phyloP scores from a whole-genome alignment of 1,140 invertebrate genomes.

The Plectrocnemia conspersa region DNA sequence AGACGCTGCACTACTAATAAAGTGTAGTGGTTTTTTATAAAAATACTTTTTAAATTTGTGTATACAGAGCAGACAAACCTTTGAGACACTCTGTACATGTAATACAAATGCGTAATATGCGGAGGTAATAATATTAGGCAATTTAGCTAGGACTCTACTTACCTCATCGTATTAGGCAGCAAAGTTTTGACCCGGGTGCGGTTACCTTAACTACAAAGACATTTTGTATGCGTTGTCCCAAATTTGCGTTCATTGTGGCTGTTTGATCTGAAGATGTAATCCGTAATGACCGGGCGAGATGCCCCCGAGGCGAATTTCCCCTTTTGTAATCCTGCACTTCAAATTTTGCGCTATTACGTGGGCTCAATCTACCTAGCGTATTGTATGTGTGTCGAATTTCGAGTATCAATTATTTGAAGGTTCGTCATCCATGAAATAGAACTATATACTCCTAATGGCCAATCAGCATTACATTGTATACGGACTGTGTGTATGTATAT shows the following conservation, averaged over 20 bases:
- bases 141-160: conserved; percentile 19
- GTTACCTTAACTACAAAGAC: conserved; percentile 28
- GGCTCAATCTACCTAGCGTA: not conserved
- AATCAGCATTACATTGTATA: conserved; percentile 32
- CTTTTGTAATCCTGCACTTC: conserved; percentile 29
- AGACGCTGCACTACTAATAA: too few species aligned
- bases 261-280: conserved; percentile 37
- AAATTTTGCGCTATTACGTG: conserved; percentile 18
- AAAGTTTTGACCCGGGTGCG: conserved; percentile 24
- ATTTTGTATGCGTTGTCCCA: conserved; percentile 21
- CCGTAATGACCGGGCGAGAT: conserved; percentile 34
- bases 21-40: too few species aligned
- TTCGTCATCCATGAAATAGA: conserved; percentile 30
- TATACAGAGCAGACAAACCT: too few species aligned
- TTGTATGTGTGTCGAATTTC: conserved; percentile 32
- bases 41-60: too few species aligned
- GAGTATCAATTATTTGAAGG: conserved; percentile 34
- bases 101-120: too few species aligned
- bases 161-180: conserved; percentile 28
- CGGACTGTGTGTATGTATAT: conserved; percentile 11
- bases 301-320: conserved; percentile 19
- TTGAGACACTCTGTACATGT: too few species aligned
- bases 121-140: too few species aligned
- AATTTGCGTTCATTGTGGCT: conserved; percentile 36
- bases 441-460: conserved; percentile 29